Conservation (phyloP, 2,888 invertebrate genomes). For the Limnephilus rhombicus region DNA sequence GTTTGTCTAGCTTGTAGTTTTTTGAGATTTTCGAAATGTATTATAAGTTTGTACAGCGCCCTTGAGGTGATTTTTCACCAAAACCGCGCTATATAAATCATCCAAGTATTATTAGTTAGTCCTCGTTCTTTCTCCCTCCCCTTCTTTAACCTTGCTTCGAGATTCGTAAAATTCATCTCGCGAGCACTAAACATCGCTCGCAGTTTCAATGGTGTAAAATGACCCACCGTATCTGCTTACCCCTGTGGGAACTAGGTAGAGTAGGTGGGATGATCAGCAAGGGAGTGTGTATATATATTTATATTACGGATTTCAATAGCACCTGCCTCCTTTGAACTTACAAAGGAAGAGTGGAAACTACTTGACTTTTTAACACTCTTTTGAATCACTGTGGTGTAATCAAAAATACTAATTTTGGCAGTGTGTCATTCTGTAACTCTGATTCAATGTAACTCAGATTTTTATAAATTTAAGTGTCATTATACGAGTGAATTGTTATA, state of each 20-base stretch:
- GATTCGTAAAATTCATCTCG: neutral
- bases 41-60: too few relatives aligned
- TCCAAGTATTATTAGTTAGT: too few relatives aligned
- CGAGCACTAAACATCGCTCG: neutral
- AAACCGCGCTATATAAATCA: too few relatives aligned
- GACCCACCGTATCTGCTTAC: constrained; percentile 42
- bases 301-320: constrained; percentile 33
- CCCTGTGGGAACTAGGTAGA: constrained; percentile 21
- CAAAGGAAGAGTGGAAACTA: neutral
- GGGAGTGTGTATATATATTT: constrained; percentile 25
- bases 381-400: neutral
- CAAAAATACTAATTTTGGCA: too few relatives aligned
- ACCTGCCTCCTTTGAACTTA: constrained; percentile 5
- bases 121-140: neutral
- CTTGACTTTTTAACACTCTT: neutral
- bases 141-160: neutral
- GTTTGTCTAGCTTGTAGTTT: too few relatives aligned
- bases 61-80: too few relatives aligned
- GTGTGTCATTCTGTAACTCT: too few relatives aligned
- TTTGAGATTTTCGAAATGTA: too few relatives aligned
- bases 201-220: constrained; percentile 5
- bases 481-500: too few relatives aligned
- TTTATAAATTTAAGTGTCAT: too few relatives aligned
- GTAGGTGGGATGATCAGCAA: neutral
- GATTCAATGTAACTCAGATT: too few relatives aligned